phyloP scores from a whole-genome alignment of 2,888 invertebrate species.

The Coremacera marginata region DNA sequence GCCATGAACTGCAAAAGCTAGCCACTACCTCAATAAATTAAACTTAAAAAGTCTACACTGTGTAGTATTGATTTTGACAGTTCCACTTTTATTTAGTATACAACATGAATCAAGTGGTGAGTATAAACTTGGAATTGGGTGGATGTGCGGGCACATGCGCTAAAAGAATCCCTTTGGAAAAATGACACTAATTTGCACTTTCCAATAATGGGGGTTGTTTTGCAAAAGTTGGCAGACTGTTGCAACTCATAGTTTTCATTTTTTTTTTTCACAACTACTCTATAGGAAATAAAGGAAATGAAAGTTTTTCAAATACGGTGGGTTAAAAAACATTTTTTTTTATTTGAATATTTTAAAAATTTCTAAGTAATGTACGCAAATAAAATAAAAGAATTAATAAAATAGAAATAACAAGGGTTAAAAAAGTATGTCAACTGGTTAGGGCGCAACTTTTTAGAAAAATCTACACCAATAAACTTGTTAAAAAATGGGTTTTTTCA shows the following conservation, averaged over 20 bases:
- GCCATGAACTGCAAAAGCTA: neutral
- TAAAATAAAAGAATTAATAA: too few relatives aligned
- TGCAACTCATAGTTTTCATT: neutral
- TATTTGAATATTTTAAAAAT: too few relatives aligned
- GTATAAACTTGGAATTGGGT: neutral
- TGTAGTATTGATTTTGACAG: neutral
- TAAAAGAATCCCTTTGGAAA: neutral
- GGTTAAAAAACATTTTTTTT: too few relatives aligned
- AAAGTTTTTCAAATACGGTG: too few relatives aligned
- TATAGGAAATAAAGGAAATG: too few relatives aligned
- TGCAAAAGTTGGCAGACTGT: neutral
- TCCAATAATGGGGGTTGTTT: neutral
- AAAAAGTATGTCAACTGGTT: too few relatives aligned
- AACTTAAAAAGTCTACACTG: neutral
- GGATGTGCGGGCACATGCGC: conserved; percentile 21
- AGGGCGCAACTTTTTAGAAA: too few relatives aligned
- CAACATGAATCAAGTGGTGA: neutral
- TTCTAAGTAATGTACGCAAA: too few relatives aligned
- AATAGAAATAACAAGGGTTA: too few relatives aligned
- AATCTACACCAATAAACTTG: too few relatives aligned
- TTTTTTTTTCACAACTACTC: too few relatives aligned
- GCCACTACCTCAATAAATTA: neutral
- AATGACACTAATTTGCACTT: neutral
- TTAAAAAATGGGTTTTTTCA: too few relatives aligned
- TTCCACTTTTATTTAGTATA: neutral